These are phyloP conservation scores for Poecile atricapillus DNA, from an alignment of 2,113 vertebrate species.

Conservation along the genomic window DNA sequence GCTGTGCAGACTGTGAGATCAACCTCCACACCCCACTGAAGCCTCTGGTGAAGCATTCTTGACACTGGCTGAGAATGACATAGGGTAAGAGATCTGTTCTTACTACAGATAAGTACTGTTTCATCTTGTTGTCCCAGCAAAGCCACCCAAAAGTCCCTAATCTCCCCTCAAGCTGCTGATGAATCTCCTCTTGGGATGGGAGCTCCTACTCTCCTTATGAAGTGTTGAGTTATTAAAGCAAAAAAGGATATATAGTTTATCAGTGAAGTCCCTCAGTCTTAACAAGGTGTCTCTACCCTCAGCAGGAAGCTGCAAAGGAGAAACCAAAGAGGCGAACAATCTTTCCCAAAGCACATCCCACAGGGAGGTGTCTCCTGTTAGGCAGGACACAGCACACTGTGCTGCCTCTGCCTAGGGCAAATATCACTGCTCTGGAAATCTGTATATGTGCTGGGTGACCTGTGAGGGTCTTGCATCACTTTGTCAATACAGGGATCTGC, in stretches of 20 bases:
- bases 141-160: neutral
- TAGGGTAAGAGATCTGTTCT: neutral
- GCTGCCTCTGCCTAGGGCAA: neutral
- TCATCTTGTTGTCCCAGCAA: neutral
- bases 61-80: fast-evolving
- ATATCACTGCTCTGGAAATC: neutral
- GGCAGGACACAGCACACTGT: fast-evolving
- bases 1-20: neutral
- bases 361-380: neutral
- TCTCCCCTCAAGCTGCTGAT: neutral
- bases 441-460: neutral
- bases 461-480: neutral
- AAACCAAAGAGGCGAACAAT: neutral
- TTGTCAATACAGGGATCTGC: neutral
- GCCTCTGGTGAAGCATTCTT: fast-evolving
- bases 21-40: neutral
- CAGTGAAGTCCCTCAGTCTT: neutral
- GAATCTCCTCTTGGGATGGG: neutral
- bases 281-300: neutral
- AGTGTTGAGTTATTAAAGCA: neutral
- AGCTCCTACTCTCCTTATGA: neutral
- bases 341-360: neutral
- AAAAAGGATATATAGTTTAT: neutral
- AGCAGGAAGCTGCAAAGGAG: neutral
- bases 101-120: neutral